Evolutionary conservation across 2,888 invertebrate genomes (phyloP), one percentile per base, ranked within the genome.

Genomic region (Drosophila subsilvestris): DNA sequence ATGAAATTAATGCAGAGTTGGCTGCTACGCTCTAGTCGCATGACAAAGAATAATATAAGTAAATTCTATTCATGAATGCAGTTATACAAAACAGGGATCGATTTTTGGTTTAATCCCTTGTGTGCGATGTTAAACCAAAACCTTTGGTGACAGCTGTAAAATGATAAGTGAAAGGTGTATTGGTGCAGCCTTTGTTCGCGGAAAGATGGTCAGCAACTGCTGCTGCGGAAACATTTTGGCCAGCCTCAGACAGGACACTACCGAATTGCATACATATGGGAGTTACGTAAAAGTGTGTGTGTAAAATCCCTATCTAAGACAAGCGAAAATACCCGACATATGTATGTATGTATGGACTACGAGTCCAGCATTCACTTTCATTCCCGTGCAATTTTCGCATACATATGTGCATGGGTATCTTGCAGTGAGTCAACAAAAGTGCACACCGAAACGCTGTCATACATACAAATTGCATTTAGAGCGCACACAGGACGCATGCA

Each of bases 241-340:
- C 49, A 32, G 27, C 48, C 37, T 51, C 9, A 29, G 49, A 32
- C 62, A 50, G 14, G 37, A 48, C 44, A 32, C 42, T 42, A 65
- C 54, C n/a, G 42, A 55, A 32, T 43, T 66, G 48, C 43, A 48
- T 32, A 66, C 65, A 66, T n/a, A 66, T 66, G 65, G 20, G 63
- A 18, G 51, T 44, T 32, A 50, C 32, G 63, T 22, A 27, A 47
- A 29, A 48, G 12, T 27, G 20, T 59, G n/a, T 48, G 59, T 62
- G 59, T 48, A 50, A 65, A 63, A 63, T 47, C 47, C 63, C 50
- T 25, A 43, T 22, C 32, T 32, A 10, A 12, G 4, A 3, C 12
- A 29, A 27, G 27, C 27, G 27, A 27, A 27, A 27, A 27, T 27
- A 27, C 27, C 27, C 27, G 8, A 27, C 22, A 22, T n/a, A n/a